phyloP scores from a whole-genome alignment of 1,140 invertebrate species.

The Drosophila pallidifrons region DNA sequence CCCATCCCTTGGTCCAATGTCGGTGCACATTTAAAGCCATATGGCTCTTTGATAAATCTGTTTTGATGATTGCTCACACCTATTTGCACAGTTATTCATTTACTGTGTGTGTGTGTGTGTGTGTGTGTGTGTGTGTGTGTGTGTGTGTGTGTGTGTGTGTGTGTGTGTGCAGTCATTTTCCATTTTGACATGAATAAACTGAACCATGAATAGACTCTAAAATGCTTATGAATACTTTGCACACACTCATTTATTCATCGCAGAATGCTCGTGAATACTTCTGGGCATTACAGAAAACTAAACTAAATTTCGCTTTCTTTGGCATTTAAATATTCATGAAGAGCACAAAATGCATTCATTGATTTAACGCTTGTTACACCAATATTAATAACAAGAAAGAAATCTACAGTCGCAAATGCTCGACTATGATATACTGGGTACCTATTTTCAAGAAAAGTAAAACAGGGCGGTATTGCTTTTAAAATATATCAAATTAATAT shows the following conservation, averaged over 20 bases:
- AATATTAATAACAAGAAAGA: no score
- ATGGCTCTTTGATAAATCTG: conserved; percentile 27
- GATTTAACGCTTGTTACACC: no score
- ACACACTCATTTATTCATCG: not conserved
- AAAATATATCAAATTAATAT: no score
- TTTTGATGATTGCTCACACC: conserved; percentile 23
- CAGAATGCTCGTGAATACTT: not conserved
- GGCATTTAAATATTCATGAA: no score
- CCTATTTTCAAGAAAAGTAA: no score
- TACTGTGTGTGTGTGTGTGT: conserved; percentile 16
- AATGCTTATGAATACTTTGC: not conserved
- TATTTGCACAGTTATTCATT: conserved; percentile 19
- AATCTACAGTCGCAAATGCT: no score
- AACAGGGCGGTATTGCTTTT: no score
- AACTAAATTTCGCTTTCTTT: no score
- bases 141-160: conserved; percentile 11
- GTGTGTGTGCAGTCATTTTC: conserved; percentile 18
- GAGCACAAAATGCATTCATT: no score
- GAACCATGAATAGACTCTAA: conserved; percentile 9
- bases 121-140: conserved; percentile 17
- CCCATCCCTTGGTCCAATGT: not conserved
- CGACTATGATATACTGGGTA: no score
- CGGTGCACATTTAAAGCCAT: conserved; percentile 22
- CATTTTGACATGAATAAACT: conserved; percentile 10
- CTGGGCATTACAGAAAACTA: not conserved